Percentiles rank a stretch among this genome's conserved stretches.
phyloP scores from a whole-genome alignment of 2,113 vertebrate genomes.

The Empidonax traillii region DNA sequence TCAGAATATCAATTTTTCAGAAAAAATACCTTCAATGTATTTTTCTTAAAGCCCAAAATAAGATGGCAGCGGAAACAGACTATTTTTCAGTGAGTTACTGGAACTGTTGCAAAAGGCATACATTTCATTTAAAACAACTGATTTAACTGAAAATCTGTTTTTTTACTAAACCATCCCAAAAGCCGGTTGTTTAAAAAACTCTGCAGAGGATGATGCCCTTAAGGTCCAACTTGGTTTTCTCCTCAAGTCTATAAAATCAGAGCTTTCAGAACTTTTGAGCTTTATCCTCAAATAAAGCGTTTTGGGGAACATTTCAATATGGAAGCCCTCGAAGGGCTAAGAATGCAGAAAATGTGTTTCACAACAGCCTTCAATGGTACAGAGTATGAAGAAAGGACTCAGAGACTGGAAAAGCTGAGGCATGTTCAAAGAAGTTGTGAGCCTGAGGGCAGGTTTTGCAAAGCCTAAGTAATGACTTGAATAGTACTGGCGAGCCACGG shows the following conservation, averaged over 20 bases:
- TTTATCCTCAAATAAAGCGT: background rate
- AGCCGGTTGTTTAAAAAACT: background rate
- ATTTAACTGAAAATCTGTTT: background rate
- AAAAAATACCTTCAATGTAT: background rate
- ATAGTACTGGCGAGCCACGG: conserved; percentile 44
- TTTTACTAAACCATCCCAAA: background rate
- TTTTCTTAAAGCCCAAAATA: background rate
- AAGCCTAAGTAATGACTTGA: conserved; percentile 51
- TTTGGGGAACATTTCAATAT: conserved; percentile 44
- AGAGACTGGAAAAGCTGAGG: conserved; percentile 46
- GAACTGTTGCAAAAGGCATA: background rate
- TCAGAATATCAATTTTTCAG: background rate
- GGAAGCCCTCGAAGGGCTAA: conserved; percentile 35
- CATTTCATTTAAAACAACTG: background rate
- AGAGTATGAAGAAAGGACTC: conserved; percentile 44
- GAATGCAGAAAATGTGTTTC: conserved; percentile 62
- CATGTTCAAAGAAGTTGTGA: conserved; percentile 52
- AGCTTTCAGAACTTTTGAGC: conserved; percentile 22
- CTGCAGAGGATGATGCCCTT: background rate
- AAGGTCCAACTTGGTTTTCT: background rate
- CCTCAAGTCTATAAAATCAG: conserved; percentile 6
- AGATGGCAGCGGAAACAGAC: background rate
- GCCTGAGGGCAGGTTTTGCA: conserved; percentile 47
- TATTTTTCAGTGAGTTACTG: background rate
- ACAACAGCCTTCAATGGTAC: conserved; percentile 41